Evolutionary conservation across 2,113 vertebrate genomes (phyloP).

Genomic region (Lampris incognitus): DNA sequence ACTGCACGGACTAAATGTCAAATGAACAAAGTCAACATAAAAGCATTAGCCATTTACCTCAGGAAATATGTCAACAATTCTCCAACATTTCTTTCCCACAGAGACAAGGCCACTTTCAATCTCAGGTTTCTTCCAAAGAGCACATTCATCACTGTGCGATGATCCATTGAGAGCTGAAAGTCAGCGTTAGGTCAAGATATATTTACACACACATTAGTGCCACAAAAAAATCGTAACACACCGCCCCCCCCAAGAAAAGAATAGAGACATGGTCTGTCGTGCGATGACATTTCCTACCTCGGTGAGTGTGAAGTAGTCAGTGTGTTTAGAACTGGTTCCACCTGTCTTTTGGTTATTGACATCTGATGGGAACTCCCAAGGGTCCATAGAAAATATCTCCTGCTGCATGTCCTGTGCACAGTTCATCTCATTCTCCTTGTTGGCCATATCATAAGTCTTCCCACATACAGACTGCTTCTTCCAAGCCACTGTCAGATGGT

Average conservation of each 20-base stretch:
- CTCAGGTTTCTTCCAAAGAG: slow-evolving; percentile 92
- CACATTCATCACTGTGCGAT: slow-evolving; percentile 89
- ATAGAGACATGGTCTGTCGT: neutral
- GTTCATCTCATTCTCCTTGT: slow-evolving; percentile 91
- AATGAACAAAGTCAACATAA: neutral
- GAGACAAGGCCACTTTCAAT: slow-evolving; percentile 91
- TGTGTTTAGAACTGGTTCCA: slow-evolving; percentile 84
- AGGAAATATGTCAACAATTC: slow-evolving; percentile 92
- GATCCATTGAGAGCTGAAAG: slow-evolving; percentile 89
- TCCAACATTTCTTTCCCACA: slow-evolving; percentile 92
- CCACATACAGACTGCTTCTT: slow-evolving; percentile 59
- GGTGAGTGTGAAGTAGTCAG: slow-evolving; percentile 84
- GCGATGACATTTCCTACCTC: slow-evolving; percentile 82
- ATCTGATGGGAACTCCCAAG: slow-evolving; percentile 81
- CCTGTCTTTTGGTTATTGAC: slow-evolving; percentile 82
- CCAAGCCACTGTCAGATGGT: slow-evolving; percentile 61
- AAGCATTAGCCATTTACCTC: slow-evolving; percentile 77
- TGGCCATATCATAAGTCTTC: slow-evolving; percentile 86
- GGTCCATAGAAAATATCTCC: slow-evolving; percentile 80
- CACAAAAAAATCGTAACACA: neutral
- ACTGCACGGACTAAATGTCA: neutral
- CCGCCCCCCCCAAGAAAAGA: neutral
- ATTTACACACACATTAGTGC: slow-evolving; percentile 5
- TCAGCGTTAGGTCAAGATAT: slow-evolving; percentile 15
- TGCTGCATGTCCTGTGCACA: slow-evolving; percentile 79